These are phyloP conservation scores for Chroicocephalus ridibundus DNA, from an alignment of 2,113 vertebrate genomes.

Conservation along the genomic window DNA sequence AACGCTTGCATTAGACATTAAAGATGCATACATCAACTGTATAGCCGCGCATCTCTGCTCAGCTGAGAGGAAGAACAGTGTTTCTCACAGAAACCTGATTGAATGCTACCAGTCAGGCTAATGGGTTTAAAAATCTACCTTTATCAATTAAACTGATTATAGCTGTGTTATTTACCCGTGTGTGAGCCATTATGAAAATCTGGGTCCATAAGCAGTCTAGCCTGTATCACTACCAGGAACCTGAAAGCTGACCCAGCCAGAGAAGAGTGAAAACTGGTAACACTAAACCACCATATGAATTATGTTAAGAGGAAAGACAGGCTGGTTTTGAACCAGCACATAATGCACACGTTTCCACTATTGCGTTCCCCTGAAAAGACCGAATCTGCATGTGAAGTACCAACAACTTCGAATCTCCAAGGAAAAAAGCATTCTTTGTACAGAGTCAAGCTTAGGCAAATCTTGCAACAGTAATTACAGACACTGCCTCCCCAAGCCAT, in stretches of 20 bases:
- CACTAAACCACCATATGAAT: neutral
- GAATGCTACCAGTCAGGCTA: neutral
- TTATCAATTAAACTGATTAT: neutral
- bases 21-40: neutral
- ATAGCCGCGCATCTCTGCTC: fast-evolving
- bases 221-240: neutral
- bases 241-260: neutral
- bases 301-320: neutral
- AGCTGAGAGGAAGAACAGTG: neutral
- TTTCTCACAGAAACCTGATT: neutral
- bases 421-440: neutral
- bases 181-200: neutral
- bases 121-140: neutral
- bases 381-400: conserved; percentile 47
- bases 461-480: conserved; percentile 37
- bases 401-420: neutral
- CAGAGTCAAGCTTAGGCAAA: conserved; percentile 21
- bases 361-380: neutral
- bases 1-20: neutral
- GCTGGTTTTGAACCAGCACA: neutral
- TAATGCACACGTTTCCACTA: neutral
- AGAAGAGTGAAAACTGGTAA: neutral
- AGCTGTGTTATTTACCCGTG: neutral
- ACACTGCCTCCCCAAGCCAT: conserved; percentile 43
- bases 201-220: neutral